These are phyloP conservation scores for Eulithis testata DNA, from an alignment of 2,888 invertebrate genomes.

Conservation along the genomic window DNA sequence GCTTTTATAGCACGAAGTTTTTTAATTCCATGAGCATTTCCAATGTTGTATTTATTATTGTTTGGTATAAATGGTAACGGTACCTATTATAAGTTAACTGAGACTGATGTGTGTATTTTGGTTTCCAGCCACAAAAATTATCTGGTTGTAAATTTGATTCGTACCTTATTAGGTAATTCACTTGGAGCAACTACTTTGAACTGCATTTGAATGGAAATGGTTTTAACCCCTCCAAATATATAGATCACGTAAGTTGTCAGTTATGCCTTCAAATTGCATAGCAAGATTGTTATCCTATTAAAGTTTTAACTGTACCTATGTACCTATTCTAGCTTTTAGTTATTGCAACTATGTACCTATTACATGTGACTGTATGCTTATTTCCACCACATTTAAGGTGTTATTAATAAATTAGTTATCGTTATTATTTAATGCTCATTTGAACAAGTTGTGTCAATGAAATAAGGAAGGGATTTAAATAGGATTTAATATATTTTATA, in stretches of 20 bases:
- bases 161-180: too few species aligned
- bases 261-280: conserved; percentile 2
- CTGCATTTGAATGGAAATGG: neutral
- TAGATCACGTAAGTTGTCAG: neutral
- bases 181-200: neutral
- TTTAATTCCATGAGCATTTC: conserved; percentile 29
- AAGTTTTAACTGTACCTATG: conserved; percentile 9
- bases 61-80: conserved; percentile 15
- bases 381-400: conserved; percentile 1
- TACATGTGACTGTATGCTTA: neutral
- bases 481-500: conserved; percentile 77
- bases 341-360: neutral
- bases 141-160: conserved; percentile 7
- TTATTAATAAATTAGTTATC: conserved; percentile 1
- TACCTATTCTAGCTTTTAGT: conserved; percentile 1
- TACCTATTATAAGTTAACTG: conserved; percentile 30
- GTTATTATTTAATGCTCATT: conserved; percentile 11
- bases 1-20: neutral
- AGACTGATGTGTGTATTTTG: conserved; percentile 39
- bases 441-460: conserved; percentile 44
- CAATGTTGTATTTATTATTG: conserved; percentile 14
- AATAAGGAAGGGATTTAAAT: conserved; percentile 60
- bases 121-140: conserved; percentile 21
- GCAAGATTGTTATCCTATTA: conserved; percentile 8
- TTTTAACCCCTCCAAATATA: neutral